Evolutionary conservation across 2,113 vertebrate species (phyloP).

Genomic region (Stercorarius parasiticus): DNA sequence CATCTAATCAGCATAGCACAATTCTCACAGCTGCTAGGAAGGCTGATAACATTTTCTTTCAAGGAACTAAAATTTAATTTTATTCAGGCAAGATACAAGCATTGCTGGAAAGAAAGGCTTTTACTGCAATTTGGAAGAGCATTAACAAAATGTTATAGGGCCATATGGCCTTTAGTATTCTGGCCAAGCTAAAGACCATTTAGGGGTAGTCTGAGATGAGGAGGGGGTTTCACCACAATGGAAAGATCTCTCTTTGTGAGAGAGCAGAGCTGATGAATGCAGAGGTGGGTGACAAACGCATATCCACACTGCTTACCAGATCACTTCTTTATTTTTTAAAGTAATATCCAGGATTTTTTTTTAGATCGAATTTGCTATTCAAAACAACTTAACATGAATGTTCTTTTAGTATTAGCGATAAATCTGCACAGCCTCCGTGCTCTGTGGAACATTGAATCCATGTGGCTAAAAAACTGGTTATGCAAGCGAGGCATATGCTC

Average conservation of each 20-base stretch:
- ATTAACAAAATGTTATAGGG: slow-evolving; percentile 31
- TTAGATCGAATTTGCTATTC: slow-evolving; percentile 22
- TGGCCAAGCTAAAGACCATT: slow-evolving; percentile 30
- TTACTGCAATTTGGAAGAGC: slow-evolving; percentile 38
- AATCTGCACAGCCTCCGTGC: slow-evolving; percentile 42
- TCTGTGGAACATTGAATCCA: slow-evolving; percentile 40
- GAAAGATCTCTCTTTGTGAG: background rate
- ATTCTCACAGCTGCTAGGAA: slow-evolving; percentile 53
- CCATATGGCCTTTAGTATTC: slow-evolving; percentile 29
- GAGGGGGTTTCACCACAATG: background rate
- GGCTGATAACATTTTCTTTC: slow-evolving; percentile 63
- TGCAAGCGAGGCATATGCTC: slow-evolving; percentile 64
- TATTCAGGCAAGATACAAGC: slow-evolving; percentile 36
- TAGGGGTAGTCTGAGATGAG: background rate
- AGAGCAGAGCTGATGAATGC: background rate
- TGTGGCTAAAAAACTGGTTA: slow-evolving; percentile 63
- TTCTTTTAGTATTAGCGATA: slow-evolving; percentile 63
- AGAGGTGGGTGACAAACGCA: background rate
- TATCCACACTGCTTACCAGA: background rate
- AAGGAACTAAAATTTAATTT: slow-evolving; percentile 65
- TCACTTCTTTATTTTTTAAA: background rate
- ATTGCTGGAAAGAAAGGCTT: slow-evolving; percentile 45
- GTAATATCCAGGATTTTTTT: background rate
- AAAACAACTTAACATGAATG: slow-evolving; percentile 41
- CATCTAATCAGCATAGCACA: slow-evolving; percentile 53